These are phyloP conservation scores for Agriopis aurantiaria DNA, from an alignment of 2,888 invertebrate species.

Conservation along the genomic window DNA sequence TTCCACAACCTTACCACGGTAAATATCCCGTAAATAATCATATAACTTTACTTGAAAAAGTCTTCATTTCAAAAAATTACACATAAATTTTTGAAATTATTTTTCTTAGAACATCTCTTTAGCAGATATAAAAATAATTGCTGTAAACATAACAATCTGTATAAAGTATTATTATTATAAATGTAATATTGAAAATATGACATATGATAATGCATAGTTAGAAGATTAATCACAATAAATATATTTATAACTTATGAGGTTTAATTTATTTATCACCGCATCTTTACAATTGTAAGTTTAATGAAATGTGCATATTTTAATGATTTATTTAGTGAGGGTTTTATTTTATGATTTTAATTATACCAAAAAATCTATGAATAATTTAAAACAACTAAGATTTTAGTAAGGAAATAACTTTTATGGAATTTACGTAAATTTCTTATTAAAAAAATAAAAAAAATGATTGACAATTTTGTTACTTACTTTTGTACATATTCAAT, in stretches of 20 bases:
- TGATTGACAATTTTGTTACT: not conserved
- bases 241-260: constrained; percentile 50
- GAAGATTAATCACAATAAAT: constrained; percentile 9
- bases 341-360: constrained; percentile 22
- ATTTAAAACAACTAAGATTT: not conserved
- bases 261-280: constrained; percentile 56
- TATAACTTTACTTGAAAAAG: too few species aligned
- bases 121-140: too few species aligned
- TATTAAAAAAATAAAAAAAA: too few species aligned
- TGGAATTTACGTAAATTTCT: too few species aligned
- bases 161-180: not conserved
- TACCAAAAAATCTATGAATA: constrained; percentile 26
- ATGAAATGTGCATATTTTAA: constrained; percentile 47
- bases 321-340: constrained; percentile 33
- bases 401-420: not conserved
- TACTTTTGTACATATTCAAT: not conserved
- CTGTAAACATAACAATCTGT: too few species aligned
- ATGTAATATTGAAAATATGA: not conserved
- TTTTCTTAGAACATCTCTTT: too few species aligned
- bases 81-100: too few species aligned
- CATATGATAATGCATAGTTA: too few species aligned
- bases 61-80: too few species aligned
- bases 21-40: too few species aligned
- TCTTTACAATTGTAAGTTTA: constrained; percentile 69
- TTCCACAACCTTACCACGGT: too few species aligned